Evolutionary conservation across 2,888 invertebrate genomes (phyloP), one percentile per base, ranked within the genome.

Genomic region (Drosophila pseudotakahashii): DNA sequence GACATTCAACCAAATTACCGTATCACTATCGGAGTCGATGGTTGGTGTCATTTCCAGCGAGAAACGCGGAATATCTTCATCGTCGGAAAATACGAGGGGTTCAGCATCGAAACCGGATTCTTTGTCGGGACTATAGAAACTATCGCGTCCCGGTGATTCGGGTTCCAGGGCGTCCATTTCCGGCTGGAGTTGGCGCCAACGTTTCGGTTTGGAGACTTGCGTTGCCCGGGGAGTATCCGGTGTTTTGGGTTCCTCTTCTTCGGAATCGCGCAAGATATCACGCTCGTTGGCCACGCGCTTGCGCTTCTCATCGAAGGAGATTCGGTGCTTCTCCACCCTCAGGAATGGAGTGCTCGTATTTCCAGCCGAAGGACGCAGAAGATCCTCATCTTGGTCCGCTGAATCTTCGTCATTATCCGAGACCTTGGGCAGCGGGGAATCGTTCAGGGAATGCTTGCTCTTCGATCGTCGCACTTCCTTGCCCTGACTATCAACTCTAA

Each of bases 91-190:
- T 75, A 93, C 93, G 71, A 94, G 88, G 58, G 92, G 92, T 76
- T 94, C 94, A 41, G 86, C 77, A 78, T 94, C 94, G 55, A 84
- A 91, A 54, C 93, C 93, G 41, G 89, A 64, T 81, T 94, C 94
- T 88, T 94, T 94, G 80, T 94, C 94, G 67, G 93, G 93, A 61
- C 93, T 93, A 89, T 94, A 93, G 90, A 94, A 94, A 89, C 94
- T 94, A 80, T 94, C 93, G 74, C 93, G 93, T 11, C 74, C 53
- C 13, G 89, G 84, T 9, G 89, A 89, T 13, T 88, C 88, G 0
- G 82, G 87, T 7, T 83, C 87, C 66, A 93, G 93, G 62, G 75
- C 73, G 2, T 76, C 75, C 67, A 88, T 41, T 34, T 81, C 74
- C 9, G 88, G 78, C 51, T 87, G 82, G 23, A 90, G 62, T 50